Base-by-base conservation (phyloP, 2,888 invertebrate genomes). In the Cantharis lateralis region DNA sequence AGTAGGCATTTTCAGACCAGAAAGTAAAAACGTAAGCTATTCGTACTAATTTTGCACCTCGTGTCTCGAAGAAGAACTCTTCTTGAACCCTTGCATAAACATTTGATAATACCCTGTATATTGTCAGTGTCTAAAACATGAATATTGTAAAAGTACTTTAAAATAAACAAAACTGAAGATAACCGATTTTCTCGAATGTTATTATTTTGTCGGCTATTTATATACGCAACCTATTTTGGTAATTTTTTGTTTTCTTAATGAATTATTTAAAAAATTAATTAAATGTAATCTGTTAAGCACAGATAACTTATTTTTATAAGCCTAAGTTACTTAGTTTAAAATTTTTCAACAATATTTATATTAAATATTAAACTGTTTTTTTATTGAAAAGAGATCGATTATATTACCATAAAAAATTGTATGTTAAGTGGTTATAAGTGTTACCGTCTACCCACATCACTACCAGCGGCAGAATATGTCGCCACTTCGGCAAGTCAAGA, bases 351-450 rank as follows among this genome's bases (percentile, higher is more conserved):
- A n/a, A 48, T 48, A n/a, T 48, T 48, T 48, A 48, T 48, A 48
- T 48, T 48, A 48, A 48, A 48, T n/a, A 48, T 48, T 48, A 48
- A 48, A 48, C n/a, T 48, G 48, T 48, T 48, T 48, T 48, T 48
- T 48, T 48, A 48, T 48, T 48, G n/a, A 15, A 48, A 69, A 63
- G 70, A 74, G 69, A 69, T 63, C 63, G 62, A 61, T 64, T 70
- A 70, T 63, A 77, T 77, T 68, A 71, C 73, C 48, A 68, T 71
- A 77, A 74, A 71, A 66, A 68, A 71, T 77, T 68, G 74, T 78
- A 72, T 32, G 66, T 70, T 78, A 80, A 80, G 79, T 80, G 78
- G 73, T 80, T 80, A 80, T 78, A 76, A 80, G 78, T 80, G 79
- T 80, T 71, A 61, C 74, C 74, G 79, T 80, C 79, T 73, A 78